These are phyloP conservation scores for Drosophila santomea DNA, from an alignment of 1,140 invertebrate species.

Conservation along the genomic window DNA sequence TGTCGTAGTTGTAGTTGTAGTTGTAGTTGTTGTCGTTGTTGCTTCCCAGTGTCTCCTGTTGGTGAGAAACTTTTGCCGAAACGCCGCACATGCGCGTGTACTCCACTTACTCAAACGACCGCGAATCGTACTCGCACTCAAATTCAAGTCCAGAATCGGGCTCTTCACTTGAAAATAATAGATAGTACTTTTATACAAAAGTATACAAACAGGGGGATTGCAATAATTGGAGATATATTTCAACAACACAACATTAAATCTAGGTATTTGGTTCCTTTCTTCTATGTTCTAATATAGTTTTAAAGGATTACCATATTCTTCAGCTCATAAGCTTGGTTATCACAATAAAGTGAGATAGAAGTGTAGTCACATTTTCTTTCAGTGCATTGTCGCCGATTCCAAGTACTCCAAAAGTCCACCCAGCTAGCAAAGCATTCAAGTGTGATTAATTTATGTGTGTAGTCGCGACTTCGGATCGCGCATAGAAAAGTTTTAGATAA, in stretches of 20 bases:
- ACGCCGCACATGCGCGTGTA: conserved; percentile 40
- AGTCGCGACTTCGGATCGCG: conserved; percentile 7
- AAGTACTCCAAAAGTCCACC: conserved; percentile 4
- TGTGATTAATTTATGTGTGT: conserved; percentile 25
- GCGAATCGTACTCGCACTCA: conserved; percentile 26
- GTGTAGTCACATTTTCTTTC: background rate
- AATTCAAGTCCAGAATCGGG: conserved; percentile 14
- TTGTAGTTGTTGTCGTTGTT: conserved; percentile 4
- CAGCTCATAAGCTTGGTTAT: background rate
- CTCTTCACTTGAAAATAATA: background rate
- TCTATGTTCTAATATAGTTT: background rate
- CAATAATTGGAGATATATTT: too few relatives aligned
- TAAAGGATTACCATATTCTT: background rate
- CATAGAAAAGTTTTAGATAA: conserved; percentile 55
- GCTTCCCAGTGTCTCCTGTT: conserved; percentile 27
- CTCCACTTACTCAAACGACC: conserved; percentile 38
- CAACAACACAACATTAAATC: too few relatives aligned
- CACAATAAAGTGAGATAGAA: too few relatives aligned
- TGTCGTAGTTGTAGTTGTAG: background rate
- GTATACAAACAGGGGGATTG: background rate
- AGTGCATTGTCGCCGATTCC: conserved; percentile 7
- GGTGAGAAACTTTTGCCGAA: conserved; percentile 45
- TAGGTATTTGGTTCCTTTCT: too few relatives aligned
- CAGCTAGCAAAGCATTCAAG: conserved; percentile 8
- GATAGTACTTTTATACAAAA: background rate